These are phyloP conservation scores for Zygogramma bicolorata DNA, from an alignment of 2,888 invertebrate species.

Conservation along the genomic window DNA sequence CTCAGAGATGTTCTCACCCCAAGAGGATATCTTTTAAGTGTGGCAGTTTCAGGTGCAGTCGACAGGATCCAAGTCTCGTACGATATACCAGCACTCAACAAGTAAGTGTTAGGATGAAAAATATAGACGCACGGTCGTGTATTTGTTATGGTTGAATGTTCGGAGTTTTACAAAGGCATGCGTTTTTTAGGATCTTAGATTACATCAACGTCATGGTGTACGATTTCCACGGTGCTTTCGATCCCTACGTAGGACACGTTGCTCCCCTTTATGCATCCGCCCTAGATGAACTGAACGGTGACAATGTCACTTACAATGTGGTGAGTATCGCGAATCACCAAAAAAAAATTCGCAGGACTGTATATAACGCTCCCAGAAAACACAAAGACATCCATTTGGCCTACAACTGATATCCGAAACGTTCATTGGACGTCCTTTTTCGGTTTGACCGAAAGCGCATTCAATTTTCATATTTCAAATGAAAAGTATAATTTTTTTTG, in stretches of 20 bases:
- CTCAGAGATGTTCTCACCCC: constrained; percentile 46
- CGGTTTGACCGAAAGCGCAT: too few relatives aligned
- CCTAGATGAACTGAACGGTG: constrained; percentile 57
- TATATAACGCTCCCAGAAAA: neutral
- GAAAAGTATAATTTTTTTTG: too few relatives aligned
- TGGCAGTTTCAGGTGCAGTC: constrained; percentile 52
- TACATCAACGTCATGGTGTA: constrained; percentile 65
- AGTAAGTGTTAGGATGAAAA: constrained; percentile 39
- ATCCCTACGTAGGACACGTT: constrained; percentile 73
- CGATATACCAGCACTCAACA: constrained; percentile 48
- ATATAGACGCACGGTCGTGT: neutral
- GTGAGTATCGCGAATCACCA: constrained; percentile 34
- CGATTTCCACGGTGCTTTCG: constrained; percentile 79
- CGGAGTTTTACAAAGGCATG: neutral
- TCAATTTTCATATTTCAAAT: too few relatives aligned
- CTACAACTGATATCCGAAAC: too few relatives aligned
- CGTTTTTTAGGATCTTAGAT: constrained; percentile 47
- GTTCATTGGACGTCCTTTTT: too few relatives aligned
- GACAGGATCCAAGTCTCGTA: constrained; percentile 50
- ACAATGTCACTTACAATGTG: constrained; percentile 38
- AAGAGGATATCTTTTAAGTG: constrained; percentile 49
- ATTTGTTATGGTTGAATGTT: neutral
- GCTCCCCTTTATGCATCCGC: constrained; percentile 72
- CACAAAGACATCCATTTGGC: too few relatives aligned
- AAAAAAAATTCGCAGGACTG: neutral